Base-by-base conservation (phyloP, 2,888 invertebrate species). In the Morpho achilles region DNA sequence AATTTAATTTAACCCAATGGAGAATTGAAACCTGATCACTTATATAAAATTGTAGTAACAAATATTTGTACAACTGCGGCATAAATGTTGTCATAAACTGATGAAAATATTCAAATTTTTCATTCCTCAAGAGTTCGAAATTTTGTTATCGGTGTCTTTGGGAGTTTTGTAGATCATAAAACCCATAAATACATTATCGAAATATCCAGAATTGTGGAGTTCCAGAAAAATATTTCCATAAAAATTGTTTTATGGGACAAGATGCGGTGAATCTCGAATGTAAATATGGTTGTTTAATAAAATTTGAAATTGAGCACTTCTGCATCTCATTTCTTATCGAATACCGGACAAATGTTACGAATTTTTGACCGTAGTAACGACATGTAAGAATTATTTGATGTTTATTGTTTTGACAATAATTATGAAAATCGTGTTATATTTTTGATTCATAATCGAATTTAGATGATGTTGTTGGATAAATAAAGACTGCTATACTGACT, bases 181-280 rank as follows among this genome's bases (percentile, higher is more conserved):
- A 53, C 46, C 40, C 53, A 53, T 46, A 47, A 53, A 39, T 53
- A 46, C 45, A 46, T 46, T 41, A 47, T 53, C 45, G 46, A 47
- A 53, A 53, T 53, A 53, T 22, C 22, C 43, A 39, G 51, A 52
- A 55, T 43, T 46, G 42, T 53, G 40, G 58, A 61, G 50, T 43
- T 50, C 56, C 50, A 50, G 59, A 55, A 60, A 57, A 62, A 58
- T 40, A 44, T 59, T 59, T 47, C 52, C 50, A 59, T 60, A 62
- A 54, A 60, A 52, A 48, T 54, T 47, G 60, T 60, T 62, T 59
- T 56, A 59, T 53, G 61, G 48, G n/a, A 53, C 9, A 22, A 44
- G 52, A 44, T 44, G 50, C 50, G 50, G 52, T 46, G 53, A 54
- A 62, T 57, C 46, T 50, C 43, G 54, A 52, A 59, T 54, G 51